Evolutionary conservation across 2,113 vertebrate species (phyloP), one percentile per base, ranked within the genome.

Genomic region (Tragelaphus buxtoni): DNA sequence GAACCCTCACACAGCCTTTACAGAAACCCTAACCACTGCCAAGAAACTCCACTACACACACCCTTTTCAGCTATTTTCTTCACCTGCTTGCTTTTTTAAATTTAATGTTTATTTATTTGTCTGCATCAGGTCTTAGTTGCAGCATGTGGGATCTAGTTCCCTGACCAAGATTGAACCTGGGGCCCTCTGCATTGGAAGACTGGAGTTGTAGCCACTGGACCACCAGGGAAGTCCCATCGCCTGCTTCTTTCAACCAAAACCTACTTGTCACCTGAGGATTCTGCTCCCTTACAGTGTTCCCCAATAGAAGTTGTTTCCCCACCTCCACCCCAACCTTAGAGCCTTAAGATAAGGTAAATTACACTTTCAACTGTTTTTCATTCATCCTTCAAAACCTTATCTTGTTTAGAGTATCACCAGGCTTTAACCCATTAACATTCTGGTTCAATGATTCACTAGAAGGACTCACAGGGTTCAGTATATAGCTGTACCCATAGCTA

Each of bases 331-430:
- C 22, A 24, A 35, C 11, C 18, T 94, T 76, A 86, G 10, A 30
- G 22, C 55, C n/a, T 65, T 39, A 91, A 89, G n/a, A 69, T 49
- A 35, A 53, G 22, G 9, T 47, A 65, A 76, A 86, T 39, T 56
- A 90, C n/a, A 58, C 61, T 51, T 95, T 92, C 42, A 45, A n/a
- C n/a, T 22, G 72, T 86, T 92, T 92, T 42, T 94, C n/a, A 60
- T 69, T 90, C 32, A 30, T 47, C n/a, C 7, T 63, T 87, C 89
- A 72, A 77, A 92, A n/a, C 16, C 45, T 7, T 18, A 65, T 4
- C 32, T 74, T 65, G 14, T 83, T 79, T 42, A 82, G 17, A 86
- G 42, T 58, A 14, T 60, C 56, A 55, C 30, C 7, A 92, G 60
- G 26, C 53, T 60, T 86, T 39, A 61, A 89, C 7, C 51, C 61